These are phyloP conservation scores for Thereva nobilitata DNA, from an alignment of 2,888 invertebrate species.

Conservation along the genomic window DNA sequence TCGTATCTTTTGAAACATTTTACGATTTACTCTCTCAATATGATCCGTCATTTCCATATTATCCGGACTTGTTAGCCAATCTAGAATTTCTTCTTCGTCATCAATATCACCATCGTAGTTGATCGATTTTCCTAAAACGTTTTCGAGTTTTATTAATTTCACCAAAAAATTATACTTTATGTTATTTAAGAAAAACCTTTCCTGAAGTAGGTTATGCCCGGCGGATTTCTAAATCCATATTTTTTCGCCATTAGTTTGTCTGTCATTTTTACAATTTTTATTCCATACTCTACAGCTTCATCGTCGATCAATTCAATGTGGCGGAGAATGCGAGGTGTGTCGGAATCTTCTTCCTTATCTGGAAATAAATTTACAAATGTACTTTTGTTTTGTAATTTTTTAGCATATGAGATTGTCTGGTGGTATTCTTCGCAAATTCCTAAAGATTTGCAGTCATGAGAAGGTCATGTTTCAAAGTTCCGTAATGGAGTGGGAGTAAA, in stretches of 20 bases:
- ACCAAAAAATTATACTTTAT: neutral
- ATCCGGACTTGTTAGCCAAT: slow-evolving; percentile 91
- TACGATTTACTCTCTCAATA: slow-evolving; percentile 87
- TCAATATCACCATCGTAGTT: slow-evolving; percentile 93
- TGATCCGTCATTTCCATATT: slow-evolving; percentile 94
- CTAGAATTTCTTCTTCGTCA: slow-evolving; percentile 82
- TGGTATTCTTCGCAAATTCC: too few species aligned
- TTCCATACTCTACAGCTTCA: slow-evolving; percentile 89
- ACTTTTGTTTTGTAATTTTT: too few species aligned
- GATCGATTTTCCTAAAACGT: slow-evolving; percentile 68
- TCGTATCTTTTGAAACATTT: slow-evolving; percentile 91
- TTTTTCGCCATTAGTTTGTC: slow-evolving; percentile 92
- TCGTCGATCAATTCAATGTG: slow-evolving; percentile 90
- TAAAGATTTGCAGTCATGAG: too few species aligned
- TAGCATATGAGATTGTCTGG: too few species aligned
- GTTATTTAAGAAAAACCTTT: slow-evolving; percentile 61
- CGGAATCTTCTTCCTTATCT: slow-evolving; percentile 83
- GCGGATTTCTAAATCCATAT: slow-evolving; percentile 86
- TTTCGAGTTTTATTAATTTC: neutral
- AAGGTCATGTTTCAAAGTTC: too few species aligned
- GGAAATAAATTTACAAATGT: slow-evolving; percentile 36
- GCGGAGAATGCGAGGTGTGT: slow-evolving; percentile 77
- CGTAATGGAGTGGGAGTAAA: too few species aligned
- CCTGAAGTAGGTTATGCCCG: slow-evolving; percentile 88
- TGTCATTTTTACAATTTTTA: slow-evolving; percentile 84